Evolutionary conservation across 1,140 invertebrate genomes (phyloP).

Genomic region (Mylabris phalerata): DNA sequence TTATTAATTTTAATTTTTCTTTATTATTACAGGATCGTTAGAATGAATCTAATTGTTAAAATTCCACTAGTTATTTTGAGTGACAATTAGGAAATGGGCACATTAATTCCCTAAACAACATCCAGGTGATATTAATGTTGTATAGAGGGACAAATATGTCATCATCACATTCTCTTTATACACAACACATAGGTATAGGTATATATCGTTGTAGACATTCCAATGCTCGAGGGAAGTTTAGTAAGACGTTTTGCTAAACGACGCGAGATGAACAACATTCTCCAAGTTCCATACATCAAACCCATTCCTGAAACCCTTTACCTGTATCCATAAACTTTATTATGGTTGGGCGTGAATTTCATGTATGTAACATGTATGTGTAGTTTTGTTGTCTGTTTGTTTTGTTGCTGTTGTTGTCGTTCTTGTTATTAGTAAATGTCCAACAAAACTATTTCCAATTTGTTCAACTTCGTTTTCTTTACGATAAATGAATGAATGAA

Average conservation of each 20-base stretch:
- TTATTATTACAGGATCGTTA: too few species aligned
- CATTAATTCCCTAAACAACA: too few species aligned
- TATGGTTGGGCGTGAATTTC: constrained; percentile 14
- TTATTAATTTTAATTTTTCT: too few species aligned
- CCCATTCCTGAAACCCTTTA: constrained; percentile 27
- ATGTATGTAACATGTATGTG: constrained; percentile 1
- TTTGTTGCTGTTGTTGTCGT: too few species aligned
- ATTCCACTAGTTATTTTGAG: too few species aligned
- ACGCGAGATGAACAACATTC: constrained; percentile 37
- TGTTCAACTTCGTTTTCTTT: background rate
- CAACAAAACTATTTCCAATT: too few species aligned
- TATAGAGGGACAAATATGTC: constrained; percentile 35
- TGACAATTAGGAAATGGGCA: too few species aligned
- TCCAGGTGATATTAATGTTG: too few species aligned
- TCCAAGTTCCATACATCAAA: constrained; percentile 39
- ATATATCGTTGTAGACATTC: constrained; percentile 33
- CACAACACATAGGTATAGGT: background rate
- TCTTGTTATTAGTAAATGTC: too few species aligned
- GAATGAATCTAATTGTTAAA: too few species aligned
- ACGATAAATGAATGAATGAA: background rate
- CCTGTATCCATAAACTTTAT: constrained; percentile 17
- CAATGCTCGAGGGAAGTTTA: constrained; percentile 31
- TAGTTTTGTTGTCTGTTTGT: too few species aligned
- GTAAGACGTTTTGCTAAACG: constrained; percentile 36
- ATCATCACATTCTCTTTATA: constrained; percentile 34